Evolutionary conservation across 2,797 vertebrate species (phyloP).

Genomic region (Arctocebus calabarensis): DNA sequence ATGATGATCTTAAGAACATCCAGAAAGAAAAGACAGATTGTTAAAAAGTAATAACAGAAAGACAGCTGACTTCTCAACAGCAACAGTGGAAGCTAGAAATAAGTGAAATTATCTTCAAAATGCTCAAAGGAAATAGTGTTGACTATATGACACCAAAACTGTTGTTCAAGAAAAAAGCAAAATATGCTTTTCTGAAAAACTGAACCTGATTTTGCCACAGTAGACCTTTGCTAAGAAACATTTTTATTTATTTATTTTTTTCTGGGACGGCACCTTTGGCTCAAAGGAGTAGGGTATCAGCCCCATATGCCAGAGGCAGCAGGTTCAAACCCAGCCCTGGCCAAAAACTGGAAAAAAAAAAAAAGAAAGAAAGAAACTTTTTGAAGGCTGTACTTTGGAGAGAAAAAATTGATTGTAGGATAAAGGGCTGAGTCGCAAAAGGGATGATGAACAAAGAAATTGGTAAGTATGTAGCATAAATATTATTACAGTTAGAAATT

Average conservation of each 20-base stretch:
- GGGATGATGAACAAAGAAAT: not conserved
- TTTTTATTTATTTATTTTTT: too few species aligned
- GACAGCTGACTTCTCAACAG: slow-evolving; percentile 18
- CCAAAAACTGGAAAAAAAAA: too few species aligned
- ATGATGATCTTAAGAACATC: not conserved
- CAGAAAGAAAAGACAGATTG: not conserved
- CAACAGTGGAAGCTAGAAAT: not conserved
- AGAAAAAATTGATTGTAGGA: slow-evolving; percentile 5
- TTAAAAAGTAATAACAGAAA: not conserved
- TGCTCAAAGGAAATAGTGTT: not conserved
- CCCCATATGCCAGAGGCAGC: too few species aligned
- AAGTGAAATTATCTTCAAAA: not conserved
- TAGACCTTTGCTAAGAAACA: not conserved
- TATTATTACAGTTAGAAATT: not conserved
- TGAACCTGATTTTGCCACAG: not conserved
- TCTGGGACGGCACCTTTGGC: too few species aligned
- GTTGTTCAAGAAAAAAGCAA: slow-evolving; percentile 8
- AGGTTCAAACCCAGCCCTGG: too few species aligned
- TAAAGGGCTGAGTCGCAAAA: not conserved
- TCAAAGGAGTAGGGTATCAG: too few species aligned
- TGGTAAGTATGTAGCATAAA: not conserved
- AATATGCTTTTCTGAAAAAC: not conserved
- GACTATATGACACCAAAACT: not conserved
- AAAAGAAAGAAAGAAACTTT: not conserved
- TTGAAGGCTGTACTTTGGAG: not conserved